phyloP scores from a whole-genome alignment of 1,140 invertebrate genomes.

The Drosophila tani region DNA sequence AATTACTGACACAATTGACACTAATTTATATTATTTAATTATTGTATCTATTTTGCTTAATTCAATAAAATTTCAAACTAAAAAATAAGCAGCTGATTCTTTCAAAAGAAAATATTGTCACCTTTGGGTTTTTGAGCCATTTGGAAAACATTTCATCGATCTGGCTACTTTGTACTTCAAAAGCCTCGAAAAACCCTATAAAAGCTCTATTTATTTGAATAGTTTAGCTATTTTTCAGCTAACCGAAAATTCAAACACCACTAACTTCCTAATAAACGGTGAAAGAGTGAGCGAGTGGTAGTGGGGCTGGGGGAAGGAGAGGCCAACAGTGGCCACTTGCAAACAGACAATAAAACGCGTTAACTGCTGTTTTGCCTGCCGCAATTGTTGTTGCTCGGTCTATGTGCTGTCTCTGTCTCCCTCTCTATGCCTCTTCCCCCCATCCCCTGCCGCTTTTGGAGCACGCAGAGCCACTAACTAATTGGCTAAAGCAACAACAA shows the following conservation, averaged over 20 bases:
- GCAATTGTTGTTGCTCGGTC: slow-evolving; percentile 59
- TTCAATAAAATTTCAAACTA: no score
- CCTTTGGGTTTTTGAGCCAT: no score
- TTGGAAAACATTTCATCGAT: no score
- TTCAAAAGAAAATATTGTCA: no score
- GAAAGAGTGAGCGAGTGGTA: background rate
- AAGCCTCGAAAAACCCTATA: no score
- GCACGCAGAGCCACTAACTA: slow-evolving; percentile 60
- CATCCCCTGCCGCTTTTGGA: slow-evolving; percentile 14
- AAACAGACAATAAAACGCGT: slow-evolving; percentile 81
- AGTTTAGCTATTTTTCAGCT: background rate
- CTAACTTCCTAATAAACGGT: slow-evolving; percentile 14
- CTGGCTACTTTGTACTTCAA: no score
- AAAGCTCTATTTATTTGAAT: background rate
- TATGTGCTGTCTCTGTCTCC: slow-evolving; percentile 7
- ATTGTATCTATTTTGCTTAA: no score
- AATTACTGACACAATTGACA: no score
- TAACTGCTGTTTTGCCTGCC: slow-evolving; percentile 72
- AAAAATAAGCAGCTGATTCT: no score
- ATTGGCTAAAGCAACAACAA: slow-evolving; percentile 50
- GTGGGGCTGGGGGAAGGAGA: background rate
- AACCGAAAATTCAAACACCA: background rate
- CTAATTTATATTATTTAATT: no score
- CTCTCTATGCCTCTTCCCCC: background rate
- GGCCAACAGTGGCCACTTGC: slow-evolving; percentile 41